These are phyloP conservation scores for Polyodon spathula DNA, from an alignment of 2,113 vertebrate genomes.

Conservation along the genomic window DNA sequence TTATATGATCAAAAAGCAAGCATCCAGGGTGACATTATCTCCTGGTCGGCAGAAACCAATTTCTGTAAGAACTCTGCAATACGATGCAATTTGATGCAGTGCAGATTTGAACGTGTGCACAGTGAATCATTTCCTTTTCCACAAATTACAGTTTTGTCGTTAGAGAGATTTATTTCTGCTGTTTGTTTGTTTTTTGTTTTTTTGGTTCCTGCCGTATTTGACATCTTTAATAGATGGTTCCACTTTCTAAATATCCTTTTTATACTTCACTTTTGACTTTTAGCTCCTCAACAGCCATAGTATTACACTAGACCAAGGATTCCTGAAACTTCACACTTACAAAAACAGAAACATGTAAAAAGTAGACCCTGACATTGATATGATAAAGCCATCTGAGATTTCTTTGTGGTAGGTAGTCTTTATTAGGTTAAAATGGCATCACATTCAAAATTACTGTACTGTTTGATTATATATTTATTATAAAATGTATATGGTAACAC, in stretches of 20 bases:
- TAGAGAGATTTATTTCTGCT: slow-evolving; percentile 49
- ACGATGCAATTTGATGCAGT: slow-evolving; percentile 50
- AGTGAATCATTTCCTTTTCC: slow-evolving; percentile 49
- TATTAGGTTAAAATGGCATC: no score
- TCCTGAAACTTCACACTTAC: not conserved
- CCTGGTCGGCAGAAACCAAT: slow-evolving; percentile 60
- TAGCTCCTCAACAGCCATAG: slow-evolving; percentile 9
- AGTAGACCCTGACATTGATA: not conserved
- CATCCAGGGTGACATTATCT: slow-evolving; percentile 52
- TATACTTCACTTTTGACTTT: slow-evolving; percentile 2
- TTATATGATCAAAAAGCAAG: slow-evolving; percentile 33
- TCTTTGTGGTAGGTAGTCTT: no score
- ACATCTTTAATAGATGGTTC: slow-evolving; percentile 34
- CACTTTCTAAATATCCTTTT: slow-evolving; percentile 13
- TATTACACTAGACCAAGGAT: not conserved
- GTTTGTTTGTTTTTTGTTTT: slow-evolving; percentile 26
- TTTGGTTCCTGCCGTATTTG: slow-evolving; percentile 36
- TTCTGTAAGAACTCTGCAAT: slow-evolving; percentile 53
- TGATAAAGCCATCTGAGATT: no score
- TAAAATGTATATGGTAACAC: no score
- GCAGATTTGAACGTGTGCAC: slow-evolving; percentile 45
- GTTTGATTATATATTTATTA: no score
- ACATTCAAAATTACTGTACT: no score
- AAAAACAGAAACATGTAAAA: not conserved
- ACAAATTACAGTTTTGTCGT: slow-evolving; percentile 57